phyloP scores from a whole-genome alignment of 2,797 vertebrate genomes.

The Lutjanus campechanus region DNA sequence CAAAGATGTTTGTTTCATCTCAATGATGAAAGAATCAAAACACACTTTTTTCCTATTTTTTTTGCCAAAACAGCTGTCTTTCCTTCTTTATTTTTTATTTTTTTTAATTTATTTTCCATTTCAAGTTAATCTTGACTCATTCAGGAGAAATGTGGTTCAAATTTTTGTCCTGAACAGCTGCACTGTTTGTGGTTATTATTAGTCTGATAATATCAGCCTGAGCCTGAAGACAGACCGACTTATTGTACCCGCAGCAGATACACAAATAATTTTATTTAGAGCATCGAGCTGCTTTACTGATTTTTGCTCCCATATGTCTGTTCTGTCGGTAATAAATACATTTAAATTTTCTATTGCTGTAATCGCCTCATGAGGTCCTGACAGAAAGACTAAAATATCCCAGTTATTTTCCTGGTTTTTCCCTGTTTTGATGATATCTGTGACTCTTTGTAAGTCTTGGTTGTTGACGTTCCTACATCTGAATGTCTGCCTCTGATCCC shows the following conservation, averaged over 20 bases:
- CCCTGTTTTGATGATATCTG: no score
- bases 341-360: background rate
- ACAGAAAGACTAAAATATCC: background rate
- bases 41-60: background rate
- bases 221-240: background rate
- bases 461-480: background rate
- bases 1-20: background rate
- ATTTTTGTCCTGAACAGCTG: slow-evolving; percentile 31
- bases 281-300: no score
- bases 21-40: background rate
- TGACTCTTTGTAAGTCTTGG: background rate
- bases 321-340: background rate
- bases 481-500: background rate
- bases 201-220: slow-evolving; percentile 3
- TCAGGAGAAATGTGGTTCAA: slow-evolving; percentile 7
- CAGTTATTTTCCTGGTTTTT: background rate
- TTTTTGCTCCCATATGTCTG: no score
- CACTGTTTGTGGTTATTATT: slow-evolving; percentile 16
- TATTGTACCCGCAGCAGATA: background rate
- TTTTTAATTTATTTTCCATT: background rate
- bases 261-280: no score
- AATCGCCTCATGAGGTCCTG: background rate
- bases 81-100: background rate
- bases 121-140: slow-evolving; percentile 12
- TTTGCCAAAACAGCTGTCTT: background rate